Base-by-base conservation (phyloP, 2,888 invertebrate genomes). In the Zygaena filipendulae region DNA sequence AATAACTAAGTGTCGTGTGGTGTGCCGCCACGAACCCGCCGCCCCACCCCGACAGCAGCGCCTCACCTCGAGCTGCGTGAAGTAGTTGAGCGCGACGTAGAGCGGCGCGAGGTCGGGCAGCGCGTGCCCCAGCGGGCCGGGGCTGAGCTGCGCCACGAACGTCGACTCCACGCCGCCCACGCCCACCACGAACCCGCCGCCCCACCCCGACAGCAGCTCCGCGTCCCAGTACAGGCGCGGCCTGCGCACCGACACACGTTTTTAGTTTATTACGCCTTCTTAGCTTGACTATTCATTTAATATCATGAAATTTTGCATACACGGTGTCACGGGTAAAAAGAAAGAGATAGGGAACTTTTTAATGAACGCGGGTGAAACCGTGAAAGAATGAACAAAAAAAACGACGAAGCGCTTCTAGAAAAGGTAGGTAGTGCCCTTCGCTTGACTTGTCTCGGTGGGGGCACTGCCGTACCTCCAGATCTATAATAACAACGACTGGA, bases 161-260 rank as follows among this genome's bases (percentile, higher is more conserved):
- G 87, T 83, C 0, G 92, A 90, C 69, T 95, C 94, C 40, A 91
- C 83, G 29, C 91, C 89, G 20, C 92, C 92, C 51, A 94, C 83
- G 13, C 92, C 92, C 32, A 90, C 82, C 42, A 92, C 84, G 54
- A 86, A 86, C 23, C 88, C 87, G 32, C 68, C 63, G 41, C 80
- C 55, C 24, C 55, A 53, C 0, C 52, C 47, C 0, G 62, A 46
- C 40, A 81, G 21, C 43, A 62, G 40, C 3, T 59, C 59, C 10
- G 62, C 57, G 48, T 81, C 80, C 55, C 57, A 56, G 57, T 69
- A 63, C 11, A 68, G 41, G 2, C 37, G 36, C 0, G 77, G 75
- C 2, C 79, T 77, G 36, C 2, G 19, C n/a, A 43, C 11, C 21
- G 11, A 7, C 2, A 23, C 5, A 22, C 1, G 25, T 14, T 14